Conservation (phyloP, 2,113 vertebrate species). For the Eptesicus fuscus region DNA sequence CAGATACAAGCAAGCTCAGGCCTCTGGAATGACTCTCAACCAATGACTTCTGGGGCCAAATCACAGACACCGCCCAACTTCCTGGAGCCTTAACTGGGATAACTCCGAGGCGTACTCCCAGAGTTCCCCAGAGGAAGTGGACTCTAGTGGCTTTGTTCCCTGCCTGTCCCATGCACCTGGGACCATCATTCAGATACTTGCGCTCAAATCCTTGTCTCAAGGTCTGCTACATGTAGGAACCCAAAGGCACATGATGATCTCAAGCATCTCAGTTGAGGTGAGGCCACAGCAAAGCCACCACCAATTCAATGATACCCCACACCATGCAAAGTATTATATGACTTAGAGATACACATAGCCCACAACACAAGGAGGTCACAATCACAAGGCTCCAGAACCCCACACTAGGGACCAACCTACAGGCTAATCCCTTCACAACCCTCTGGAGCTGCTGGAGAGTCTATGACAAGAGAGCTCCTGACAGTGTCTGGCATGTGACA, state of each 20-base stretch:
- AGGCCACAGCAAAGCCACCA: background rate
- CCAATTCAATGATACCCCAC: background rate
- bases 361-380: background rate
- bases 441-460: background rate
- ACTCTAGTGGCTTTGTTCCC: background rate
- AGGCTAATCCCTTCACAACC: background rate
- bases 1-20: background rate
- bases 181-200: background rate
- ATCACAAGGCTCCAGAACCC: background rate
- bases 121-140: background rate
- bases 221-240: background rate
- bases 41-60: background rate
- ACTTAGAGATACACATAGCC: background rate
- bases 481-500: rapidly evolving
- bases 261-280: background rate
- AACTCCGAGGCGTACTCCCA: background rate
- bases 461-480: background rate
- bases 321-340: background rate
- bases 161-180: background rate
- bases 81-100: background rate
- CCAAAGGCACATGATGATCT: background rate
- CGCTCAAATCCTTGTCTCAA: background rate
- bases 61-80: background rate
- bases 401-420: rapidly evolving
- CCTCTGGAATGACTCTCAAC: background rate